These are phyloP conservation scores for Rattus rattus DNA, from an alignment of 2,113 vertebrate species.

Conservation along the genomic window DNA sequence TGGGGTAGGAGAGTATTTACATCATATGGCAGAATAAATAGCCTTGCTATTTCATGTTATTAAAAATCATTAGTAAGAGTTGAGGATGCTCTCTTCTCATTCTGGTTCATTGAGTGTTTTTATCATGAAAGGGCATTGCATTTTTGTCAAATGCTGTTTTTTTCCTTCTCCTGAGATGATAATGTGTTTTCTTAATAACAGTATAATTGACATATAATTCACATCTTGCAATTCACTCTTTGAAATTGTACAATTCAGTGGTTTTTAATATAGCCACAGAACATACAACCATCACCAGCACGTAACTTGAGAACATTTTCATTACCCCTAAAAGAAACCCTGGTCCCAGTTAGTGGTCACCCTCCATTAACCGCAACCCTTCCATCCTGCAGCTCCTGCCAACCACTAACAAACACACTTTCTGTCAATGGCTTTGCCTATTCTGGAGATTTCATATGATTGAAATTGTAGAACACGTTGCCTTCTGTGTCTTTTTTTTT, in stretches of 20 bases:
- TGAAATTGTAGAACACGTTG: neutral
- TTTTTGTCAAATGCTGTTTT: conserved; percentile 53
- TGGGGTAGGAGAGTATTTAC: neutral
- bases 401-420: conserved; percentile 26
- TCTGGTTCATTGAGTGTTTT: conserved; percentile 36
- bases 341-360: conserved; percentile 33
- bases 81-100: conserved; percentile 49
- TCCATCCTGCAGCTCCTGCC: neutral
- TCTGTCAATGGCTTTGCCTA: conserved; percentile 27
- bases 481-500: conserved; percentile 25
- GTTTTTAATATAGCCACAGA: conserved; percentile 55
- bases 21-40: conserved; percentile 47
- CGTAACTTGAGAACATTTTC: conserved; percentile 63
- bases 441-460: conserved; percentile 50
- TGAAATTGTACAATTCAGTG: conserved; percentile 44
- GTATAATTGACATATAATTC: conserved; percentile 48
- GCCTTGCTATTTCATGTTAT: neutral
- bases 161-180: conserved; percentile 49
- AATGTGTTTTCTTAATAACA: conserved; percentile 57
- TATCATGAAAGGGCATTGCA: conserved; percentile 35
- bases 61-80: conserved; percentile 42
- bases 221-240: conserved; percentile 48
- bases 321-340: conserved; percentile 24
- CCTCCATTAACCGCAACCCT: neutral
- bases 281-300: neutral